Percentiles rank a stretch among this genome's conserved stretches.
Conservation (phyloP, 2,113 vertebrate genomes). For the Hirundichthys speculiger region DNA sequence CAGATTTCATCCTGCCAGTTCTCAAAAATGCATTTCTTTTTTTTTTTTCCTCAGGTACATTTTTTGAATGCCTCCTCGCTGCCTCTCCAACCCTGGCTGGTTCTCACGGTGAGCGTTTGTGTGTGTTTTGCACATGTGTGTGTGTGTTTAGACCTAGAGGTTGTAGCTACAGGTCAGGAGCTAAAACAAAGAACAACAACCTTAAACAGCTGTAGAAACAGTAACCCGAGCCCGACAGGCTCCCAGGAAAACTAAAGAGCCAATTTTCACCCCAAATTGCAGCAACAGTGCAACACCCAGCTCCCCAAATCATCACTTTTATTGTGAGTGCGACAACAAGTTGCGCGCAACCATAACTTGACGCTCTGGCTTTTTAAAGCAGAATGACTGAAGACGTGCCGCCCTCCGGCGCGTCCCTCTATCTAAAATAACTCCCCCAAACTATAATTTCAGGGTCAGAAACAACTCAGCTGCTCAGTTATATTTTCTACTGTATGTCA, state of each 20-base stretch:
- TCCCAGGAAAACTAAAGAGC: constrained; percentile 42
- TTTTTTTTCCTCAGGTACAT: not conserved
- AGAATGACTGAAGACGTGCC: constrained; percentile 19
- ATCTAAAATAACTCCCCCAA: constrained; percentile 52
- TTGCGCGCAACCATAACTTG: not conserved
- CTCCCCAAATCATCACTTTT: constrained; percentile 20
- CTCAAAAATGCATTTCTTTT: not conserved
- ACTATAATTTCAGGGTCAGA: constrained; percentile 40
- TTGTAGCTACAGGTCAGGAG: constrained; percentile 62
- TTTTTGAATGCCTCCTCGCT: constrained; percentile 19
- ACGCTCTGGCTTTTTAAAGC: constrained; percentile 10
- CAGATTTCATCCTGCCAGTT: no score
- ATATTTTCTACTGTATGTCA: constrained; percentile 45
- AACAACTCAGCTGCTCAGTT: constrained; percentile 51
- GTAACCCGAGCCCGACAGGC: constrained; percentile 67
- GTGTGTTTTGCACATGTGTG: no score
- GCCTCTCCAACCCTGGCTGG: not conserved
- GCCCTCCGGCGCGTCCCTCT: constrained; percentile 14
- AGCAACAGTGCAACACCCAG: constrained; percentile 41
- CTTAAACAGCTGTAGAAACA: constrained; percentile 80
- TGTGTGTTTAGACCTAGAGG: constrained; percentile 45
- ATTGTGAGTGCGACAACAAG: constrained; percentile 8
- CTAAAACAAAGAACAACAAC: constrained; percentile 73
- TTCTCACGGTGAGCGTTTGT: constrained; percentile 47
- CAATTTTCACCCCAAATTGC: constrained; percentile 54